phyloP scores from a whole-genome alignment of 2,888 invertebrate species.

The Atherix ibis region DNA sequence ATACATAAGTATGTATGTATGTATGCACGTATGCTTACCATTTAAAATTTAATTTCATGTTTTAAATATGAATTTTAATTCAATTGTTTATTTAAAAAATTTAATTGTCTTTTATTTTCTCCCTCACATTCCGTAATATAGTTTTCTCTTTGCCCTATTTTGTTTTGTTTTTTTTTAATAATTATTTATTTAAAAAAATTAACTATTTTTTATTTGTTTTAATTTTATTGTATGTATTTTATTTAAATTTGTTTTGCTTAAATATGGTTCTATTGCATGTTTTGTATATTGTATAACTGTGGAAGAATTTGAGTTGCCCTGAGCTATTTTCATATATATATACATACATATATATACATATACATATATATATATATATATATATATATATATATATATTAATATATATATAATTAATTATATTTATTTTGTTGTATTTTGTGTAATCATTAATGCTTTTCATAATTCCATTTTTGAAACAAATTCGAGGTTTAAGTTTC shows the following conservation, averaged over 20 bases:
- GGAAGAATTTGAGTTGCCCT: constrained; percentile 36
- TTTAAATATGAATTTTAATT: no score
- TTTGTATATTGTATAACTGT: constrained; percentile 16
- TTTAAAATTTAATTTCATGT: no score
- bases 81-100: constrained; percentile 9
- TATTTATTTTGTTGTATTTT: not conserved
- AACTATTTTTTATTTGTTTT: constrained; percentile 6
- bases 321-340: constrained; percentile 23
- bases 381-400: constrained; percentile 3
- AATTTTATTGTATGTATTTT: constrained; percentile 3
- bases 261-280: constrained; percentile 16
- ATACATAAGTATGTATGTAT: no score
- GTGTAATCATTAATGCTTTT: not conserved
- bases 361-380: constrained; percentile 2
- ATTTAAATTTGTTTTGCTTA: constrained; percentile 8
- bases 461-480: not conserved
- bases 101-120: constrained; percentile 5
- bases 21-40: no score
- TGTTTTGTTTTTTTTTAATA: constrained; percentile 7
- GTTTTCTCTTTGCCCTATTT: no score
- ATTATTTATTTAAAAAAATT: constrained; percentile 9
- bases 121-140: no score
- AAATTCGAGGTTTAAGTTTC: not conserved
- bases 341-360: constrained; percentile 1
- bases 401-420: constrained; percentile 1